Evolutionary conservation across 1,140 invertebrate species (phyloP), one percentile per base, ranked within the genome.

Genomic region (Philaenus spumarius): DNA sequence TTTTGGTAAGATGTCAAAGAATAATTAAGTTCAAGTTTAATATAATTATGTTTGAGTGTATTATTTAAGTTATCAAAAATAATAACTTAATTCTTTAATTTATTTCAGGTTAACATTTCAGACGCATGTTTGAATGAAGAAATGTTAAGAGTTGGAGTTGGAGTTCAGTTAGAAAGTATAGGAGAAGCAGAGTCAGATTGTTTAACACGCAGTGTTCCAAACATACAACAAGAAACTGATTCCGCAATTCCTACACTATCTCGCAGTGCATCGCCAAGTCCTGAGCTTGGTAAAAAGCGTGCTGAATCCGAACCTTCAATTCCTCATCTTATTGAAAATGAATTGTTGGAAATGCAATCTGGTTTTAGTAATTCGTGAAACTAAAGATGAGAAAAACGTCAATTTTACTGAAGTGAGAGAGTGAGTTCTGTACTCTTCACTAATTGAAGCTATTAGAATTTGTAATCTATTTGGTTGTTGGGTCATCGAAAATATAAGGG

Each of bases 111-210:
- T 9, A 63, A 55, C 26, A 66, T 90, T 24, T 87, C 88, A 62
- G 86, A 86, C 65, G 84, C 86, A 0, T 86, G 81, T 66, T 72
- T 89, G 1, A 88, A 89, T 67, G 86, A 90, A 64, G 81, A 83
- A 60, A 73, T 89, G 56, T 64, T 83, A 3, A 77, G 75, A 62
- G 69, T 71, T 1, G 71, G 75, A n/a, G 67, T 65, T 23, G 70
- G 70, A 39, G 26, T 69, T 75, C 11, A 76, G 70, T 52, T 70
- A 72, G 59, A 77, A 72, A 55, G 75, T 72, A 56, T 76, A 72
- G 4, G 71, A 22, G 74, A 70, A 2, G 72, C 72, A 14, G 75
- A 77, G 46, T 30, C 30, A n/a, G 62, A 63, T 19, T 46, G 30
- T 30, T 40, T 75, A 34, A 70, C 69, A 9, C 66, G 72, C 12